Conservation (phyloP, 2,113 vertebrate species). For the Sapajus apella region DNA sequence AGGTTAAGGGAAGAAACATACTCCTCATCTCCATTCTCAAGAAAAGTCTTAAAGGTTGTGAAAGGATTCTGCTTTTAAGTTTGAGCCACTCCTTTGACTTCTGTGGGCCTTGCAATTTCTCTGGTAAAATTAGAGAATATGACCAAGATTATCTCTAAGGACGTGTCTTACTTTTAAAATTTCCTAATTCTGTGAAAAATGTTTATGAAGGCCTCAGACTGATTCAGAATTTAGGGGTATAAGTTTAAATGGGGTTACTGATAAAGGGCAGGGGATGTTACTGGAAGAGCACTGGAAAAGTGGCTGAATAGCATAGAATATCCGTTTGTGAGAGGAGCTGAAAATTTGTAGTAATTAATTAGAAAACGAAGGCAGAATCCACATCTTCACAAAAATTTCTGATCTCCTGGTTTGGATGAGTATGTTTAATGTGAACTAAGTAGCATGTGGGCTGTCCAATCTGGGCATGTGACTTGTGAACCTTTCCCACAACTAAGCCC, state of each 20-base stretch:
- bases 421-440: not conserved
- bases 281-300: not conserved
- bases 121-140: not conserved
- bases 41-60: not conserved
- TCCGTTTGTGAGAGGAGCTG: not conserved
- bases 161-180: not conserved
- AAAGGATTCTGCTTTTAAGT: not conserved
- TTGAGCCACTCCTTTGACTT: not conserved
- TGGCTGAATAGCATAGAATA: not conserved
- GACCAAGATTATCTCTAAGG: not conserved
- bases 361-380: constrained; percentile 24
- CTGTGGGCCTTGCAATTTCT: not conserved
- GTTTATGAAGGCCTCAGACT: not conserved
- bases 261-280: not conserved
- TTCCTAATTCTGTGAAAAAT: not conserved
- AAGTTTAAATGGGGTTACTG: not conserved
- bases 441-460: not conserved
- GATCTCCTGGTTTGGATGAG: not conserved
- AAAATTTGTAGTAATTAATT: constrained; percentile 22
- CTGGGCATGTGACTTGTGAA: not conserved
- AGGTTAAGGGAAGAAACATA: not conserved
- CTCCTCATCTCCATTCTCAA: not conserved
- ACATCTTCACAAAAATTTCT: not conserved
- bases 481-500: constrained; percentile 43
- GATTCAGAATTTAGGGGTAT: not conserved